Base-by-base conservation (phyloP, 2,888 invertebrate genomes). In the Horisme vitalbata region DNA sequence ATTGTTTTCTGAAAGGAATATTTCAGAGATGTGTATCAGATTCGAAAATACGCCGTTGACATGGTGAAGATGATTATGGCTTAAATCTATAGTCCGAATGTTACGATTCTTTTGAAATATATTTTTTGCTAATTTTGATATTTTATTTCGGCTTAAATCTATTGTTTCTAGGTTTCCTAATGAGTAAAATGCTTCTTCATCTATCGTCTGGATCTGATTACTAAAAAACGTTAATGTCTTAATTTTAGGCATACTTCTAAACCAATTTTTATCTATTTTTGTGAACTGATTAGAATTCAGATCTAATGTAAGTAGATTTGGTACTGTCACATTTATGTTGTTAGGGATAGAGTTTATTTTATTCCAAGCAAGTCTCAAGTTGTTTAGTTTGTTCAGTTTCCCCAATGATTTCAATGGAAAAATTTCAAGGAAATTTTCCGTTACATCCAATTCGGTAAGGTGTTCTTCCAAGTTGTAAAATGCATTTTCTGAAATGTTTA, bases 1-100 rank as follows among this genome's bases (percentile, higher is more conserved):
- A 76, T 97, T 97, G 75, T 97, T 97, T 79, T 96, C 96, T 1
- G 95, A 94, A 10, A 97, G 87, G 74, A 96, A 96, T 48, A 97
- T 88, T 79, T 97, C 97, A 36, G 94, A 92, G 13, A 97, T 85
- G 52, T 95, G 94, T 0, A 93, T 94, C 36, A 97, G 86, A 69
- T 94, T 93, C 26, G 95, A 93, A 79, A 97, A 97, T 0, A 97
- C 93, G 1, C 96, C 96, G 53, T 93, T 92, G 10, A 97, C 94
- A 59, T 94, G 93, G 79, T 97, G 97, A 35, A 97, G 92, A 75
- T 97, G 97, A 81, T 97, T 97, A 76, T 96, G 94, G 69, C 95
- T 96, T 59, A 97, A 83, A 79, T 97, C 97, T 63, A 97, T 93
- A 0, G 95, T 95, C 52, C 94, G 92, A 58, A 97, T 84, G 51